Base-by-base conservation (phyloP, 1,140 invertebrate genomes). In the Gerris buenoi region DNA sequence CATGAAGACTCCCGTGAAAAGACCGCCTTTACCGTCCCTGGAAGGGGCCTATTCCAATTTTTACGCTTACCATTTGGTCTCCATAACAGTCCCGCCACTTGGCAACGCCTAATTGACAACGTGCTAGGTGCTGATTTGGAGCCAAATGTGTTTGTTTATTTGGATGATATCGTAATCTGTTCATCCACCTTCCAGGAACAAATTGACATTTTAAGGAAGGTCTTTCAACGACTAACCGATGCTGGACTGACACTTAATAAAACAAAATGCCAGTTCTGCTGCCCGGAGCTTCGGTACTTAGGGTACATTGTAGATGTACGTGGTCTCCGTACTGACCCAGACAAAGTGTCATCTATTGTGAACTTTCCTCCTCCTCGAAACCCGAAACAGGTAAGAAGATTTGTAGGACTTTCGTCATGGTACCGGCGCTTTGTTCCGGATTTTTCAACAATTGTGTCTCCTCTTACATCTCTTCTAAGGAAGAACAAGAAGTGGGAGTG, bases 131-230 rank as follows among this genome's bases (percentile, higher is more conserved):
- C n/a, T n/a, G n/a, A n/a, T n/a, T n/a, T n/a, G n/a, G n/a, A n/a
- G 26, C 72, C 66, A 14, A 28, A 71, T 57, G 73, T 72, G 2
- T 75, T 73, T 63, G 67, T 67, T 1, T 75, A 75, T 62, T 61
- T 75, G 1, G 76, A 79, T 65, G 74, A 79, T 64, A 72, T 77
- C 2, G 70, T 78, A 1, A 67, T 78, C 1, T 66, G 71, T 26
- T 71, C 71, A 22, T 2, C 26, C 2, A 33, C 29, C n/a, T n/a
- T n/a, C n/a, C n/a, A n/a, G n/a, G n/a, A n/a, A n/a, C n/a, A n/a
- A n/a, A n/a, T n/a, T n/a, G 25, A 59, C 2, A 23, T 68, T 33
- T 29, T 68, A n/a, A 27, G 59, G 29, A 64, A 68, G 27, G 58
- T 68, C 60, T 68, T 65, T 65, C n/a, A n/a, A n/a, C n/a, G n/a